Evolutionary conservation across 2,113 vertebrate genomes (phyloP).

Genomic region (Arothron firmamentum): DNA sequence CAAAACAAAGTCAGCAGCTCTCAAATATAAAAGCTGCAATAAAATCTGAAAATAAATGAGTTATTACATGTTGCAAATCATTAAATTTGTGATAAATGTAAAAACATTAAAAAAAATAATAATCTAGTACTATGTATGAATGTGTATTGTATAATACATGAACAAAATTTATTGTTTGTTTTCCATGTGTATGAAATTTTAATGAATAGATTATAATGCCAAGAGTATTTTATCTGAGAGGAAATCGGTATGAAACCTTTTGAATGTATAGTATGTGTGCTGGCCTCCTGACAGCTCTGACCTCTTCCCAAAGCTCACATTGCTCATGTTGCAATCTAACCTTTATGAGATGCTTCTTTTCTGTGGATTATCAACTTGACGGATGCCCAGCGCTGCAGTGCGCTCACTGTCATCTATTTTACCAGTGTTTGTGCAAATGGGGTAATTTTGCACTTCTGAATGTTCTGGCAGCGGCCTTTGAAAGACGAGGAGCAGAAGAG

Average conservation of each 20-base stretch:
- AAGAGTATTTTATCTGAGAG: not conserved
- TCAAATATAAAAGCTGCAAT: too few species aligned
- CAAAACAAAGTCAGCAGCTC: too few species aligned
- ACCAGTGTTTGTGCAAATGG: constrained; percentile 17
- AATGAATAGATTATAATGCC: not conserved
- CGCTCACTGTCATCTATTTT: constrained; percentile 28
- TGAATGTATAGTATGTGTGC: constrained; percentile 28
- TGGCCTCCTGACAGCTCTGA: constrained; percentile 49
- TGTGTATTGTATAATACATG: not conserved
- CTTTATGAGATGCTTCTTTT: constrained; percentile 56
- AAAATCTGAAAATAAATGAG: too few species aligned
- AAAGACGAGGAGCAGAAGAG: not conserved
- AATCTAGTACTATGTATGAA: not conserved
- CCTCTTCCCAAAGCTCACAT: constrained; percentile 42
- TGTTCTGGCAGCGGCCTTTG: constrained; percentile 5
- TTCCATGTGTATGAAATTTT: too few species aligned
- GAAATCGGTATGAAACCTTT: constrained; percentile 8
- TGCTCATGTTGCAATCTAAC: constrained; percentile 52
- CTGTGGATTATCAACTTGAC: constrained; percentile 47
- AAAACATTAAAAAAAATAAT: not conserved
- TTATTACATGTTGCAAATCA: not conserved
- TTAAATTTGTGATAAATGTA: not conserved
- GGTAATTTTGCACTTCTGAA: constrained; percentile 1
- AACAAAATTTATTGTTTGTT: too few species aligned
- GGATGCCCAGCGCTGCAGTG: constrained; percentile 38